Evolutionary conservation across 2,888 invertebrate genomes (phyloP).

Genomic region (Dryococelus australis): DNA sequence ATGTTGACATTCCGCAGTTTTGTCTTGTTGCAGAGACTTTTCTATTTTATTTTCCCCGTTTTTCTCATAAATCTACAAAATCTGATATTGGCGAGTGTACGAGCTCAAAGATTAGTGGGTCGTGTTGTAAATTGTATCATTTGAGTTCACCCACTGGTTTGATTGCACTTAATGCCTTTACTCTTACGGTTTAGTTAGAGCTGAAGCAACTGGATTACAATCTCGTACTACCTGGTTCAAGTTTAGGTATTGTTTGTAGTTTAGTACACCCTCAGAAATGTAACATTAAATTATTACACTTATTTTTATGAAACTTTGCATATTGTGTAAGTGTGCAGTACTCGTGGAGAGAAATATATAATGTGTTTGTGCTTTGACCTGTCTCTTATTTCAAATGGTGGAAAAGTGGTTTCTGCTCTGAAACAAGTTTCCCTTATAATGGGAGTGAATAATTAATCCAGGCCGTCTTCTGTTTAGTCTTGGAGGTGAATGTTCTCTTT

Average conservation of each 20-base stretch:
- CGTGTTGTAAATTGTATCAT: background rate
- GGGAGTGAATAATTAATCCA: too few species aligned
- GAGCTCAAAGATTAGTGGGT: slow-evolving; percentile 9
- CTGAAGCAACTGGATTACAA: background rate
- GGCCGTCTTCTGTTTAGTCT: too few species aligned
- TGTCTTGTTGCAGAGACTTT: slow-evolving; percentile 48
- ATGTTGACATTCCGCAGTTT: slow-evolving; percentile 52
- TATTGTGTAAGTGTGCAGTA: slow-evolving; percentile 16
- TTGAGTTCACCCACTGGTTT: slow-evolving; percentile 3
- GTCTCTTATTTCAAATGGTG: background rate
- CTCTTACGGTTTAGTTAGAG: slow-evolving; percentile 2
- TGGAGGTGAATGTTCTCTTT: too few species aligned
- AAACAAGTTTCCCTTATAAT: background rate
- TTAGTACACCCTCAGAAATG: slow-evolving; percentile 10
- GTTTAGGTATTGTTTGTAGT: slow-evolving; percentile 6
- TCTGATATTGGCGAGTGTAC: background rate
- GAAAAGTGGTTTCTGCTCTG: background rate
- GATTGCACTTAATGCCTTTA: slow-evolving; percentile 6
- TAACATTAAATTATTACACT: slow-evolving; percentile 16
- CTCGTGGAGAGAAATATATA: slow-evolving; percentile 16
- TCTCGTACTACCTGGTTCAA: background rate
- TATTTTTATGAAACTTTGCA: slow-evolving; percentile 16
- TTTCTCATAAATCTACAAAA: background rate
- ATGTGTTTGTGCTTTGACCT: slow-evolving; percentile 10
- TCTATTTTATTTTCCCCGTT: background rate